These are phyloP conservation scores for Orius laevigatus DNA, from an alignment of 1,140 invertebrate genomes.

Conservation along the genomic window DNA sequence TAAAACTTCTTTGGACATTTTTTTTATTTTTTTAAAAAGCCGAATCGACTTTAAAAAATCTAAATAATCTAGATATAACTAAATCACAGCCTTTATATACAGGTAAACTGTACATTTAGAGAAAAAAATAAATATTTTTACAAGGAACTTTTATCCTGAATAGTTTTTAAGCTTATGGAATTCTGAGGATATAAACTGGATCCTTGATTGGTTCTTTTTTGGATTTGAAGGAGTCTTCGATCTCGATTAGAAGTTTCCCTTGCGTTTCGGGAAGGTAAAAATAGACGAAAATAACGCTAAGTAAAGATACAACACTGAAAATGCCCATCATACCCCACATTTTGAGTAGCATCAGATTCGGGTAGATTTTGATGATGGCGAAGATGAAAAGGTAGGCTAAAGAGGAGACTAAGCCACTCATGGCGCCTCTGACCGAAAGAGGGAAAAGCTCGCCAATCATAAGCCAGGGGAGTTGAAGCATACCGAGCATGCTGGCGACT, in stretches of 20 bases:
- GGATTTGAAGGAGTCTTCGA: constrained; percentile 32
- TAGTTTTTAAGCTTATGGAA: neutral
- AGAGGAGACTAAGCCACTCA: constrained; percentile 49
- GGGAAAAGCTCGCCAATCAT: constrained; percentile 60
- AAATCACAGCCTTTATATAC: too few species aligned
- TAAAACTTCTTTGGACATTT: constrained; percentile 3
- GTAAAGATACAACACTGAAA: constrained; percentile 49
- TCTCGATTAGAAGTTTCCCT: constrained; percentile 59
- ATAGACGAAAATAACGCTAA: constrained; percentile 46
- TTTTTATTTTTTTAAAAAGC: too few species aligned
- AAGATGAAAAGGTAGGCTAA: constrained; percentile 55
- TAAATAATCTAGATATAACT: too few species aligned
- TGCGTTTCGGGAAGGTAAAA: constrained; percentile 66
- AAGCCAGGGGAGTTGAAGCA: constrained; percentile 54
- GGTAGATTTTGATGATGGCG: constrained; percentile 50
- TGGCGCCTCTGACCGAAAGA: constrained; percentile 43
- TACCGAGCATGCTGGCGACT: constrained; percentile 53
- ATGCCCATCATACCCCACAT: constrained; percentile 57
- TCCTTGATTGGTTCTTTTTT: constrained; percentile 4
- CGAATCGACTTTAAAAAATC: too few species aligned
- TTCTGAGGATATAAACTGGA: constrained; percentile 13
- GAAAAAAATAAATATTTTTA: constrained; percentile 5
- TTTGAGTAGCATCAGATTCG: constrained; percentile 37
- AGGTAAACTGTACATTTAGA: neutral
- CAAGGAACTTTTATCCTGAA: constrained; percentile 9